Conservation (phyloP, 2,888 invertebrate genomes). For the Periphyllus acericola region DNA sequence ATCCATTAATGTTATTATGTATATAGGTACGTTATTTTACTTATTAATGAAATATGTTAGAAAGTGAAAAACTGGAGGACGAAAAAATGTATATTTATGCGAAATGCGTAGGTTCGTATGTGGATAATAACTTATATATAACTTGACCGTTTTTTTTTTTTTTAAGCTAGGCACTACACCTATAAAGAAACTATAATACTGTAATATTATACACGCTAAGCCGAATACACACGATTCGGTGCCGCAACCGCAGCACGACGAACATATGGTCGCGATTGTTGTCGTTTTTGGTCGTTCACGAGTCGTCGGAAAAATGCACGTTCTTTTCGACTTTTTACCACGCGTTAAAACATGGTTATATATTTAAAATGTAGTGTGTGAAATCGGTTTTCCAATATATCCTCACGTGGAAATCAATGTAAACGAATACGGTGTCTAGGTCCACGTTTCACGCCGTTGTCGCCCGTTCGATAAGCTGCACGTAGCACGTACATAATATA, state of each 20-base stretch:
- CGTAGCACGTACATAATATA: not conserved
- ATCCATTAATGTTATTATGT: too few species aligned
- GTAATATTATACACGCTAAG: not conserved
- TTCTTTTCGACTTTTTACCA: not conserved
- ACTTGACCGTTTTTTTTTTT: not conserved
- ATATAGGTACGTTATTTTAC: slow-evolving; percentile 1
- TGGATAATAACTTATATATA: not conserved
- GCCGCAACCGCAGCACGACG: not conserved
- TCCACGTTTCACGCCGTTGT: not conserved
- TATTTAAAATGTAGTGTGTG: not conserved
- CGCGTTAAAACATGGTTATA: not conserved
- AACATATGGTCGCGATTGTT: slow-evolving; percentile 25
- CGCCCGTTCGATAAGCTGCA: not conserved
- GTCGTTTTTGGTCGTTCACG: not conserved
- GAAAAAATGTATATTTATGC: slow-evolving; percentile 27
- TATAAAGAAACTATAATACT: not conserved
- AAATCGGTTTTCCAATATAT: not conserved
- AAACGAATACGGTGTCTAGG: not conserved
- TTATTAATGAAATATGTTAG: slow-evolving; percentile 1
- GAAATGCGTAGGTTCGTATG: slow-evolving; percentile 16
- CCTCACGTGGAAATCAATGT: not conserved
- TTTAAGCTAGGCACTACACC: not conserved
- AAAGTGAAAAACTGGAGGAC: slow-evolving; percentile 35
- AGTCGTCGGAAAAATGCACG: not conserved
- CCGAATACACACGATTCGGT: not conserved